phyloP scores from a whole-genome alignment of 2,113 vertebrate genomes.

The Odobenus rosmarus region DNA sequence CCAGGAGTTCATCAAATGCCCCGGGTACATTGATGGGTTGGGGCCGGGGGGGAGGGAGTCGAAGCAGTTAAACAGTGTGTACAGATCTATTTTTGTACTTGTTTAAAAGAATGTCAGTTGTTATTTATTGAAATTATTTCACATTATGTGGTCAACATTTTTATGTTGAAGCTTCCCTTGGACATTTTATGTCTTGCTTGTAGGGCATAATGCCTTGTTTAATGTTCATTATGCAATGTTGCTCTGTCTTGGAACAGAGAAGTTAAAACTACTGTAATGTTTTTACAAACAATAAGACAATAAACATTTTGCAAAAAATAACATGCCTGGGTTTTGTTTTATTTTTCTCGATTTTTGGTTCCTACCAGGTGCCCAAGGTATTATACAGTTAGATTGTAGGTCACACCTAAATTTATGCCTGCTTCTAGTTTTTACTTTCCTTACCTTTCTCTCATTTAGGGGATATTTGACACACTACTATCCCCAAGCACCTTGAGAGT shows the following conservation, averaged over 20 bases:
- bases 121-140: slow-evolving; percentile 67
- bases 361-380: neutral
- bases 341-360: neutral
- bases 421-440: neutral
- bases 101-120: neutral
- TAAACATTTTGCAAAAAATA: slow-evolving; percentile 48
- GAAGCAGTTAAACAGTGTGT: neutral
- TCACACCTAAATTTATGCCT: neutral
- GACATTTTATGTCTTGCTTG: slow-evolving; percentile 73
- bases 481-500: neutral
- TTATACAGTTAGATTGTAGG: neutral
- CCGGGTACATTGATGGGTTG: neutral
- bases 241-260: slow-evolving; percentile 47
- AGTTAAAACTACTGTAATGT: slow-evolving; percentile 4
- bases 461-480: neutral
- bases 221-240: neutral
- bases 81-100: neutral
- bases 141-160: slow-evolving; percentile 43
- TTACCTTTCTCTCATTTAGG: neutral
- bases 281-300: slow-evolving; percentile 46
- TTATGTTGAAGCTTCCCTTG: slow-evolving; percentile 59
- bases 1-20: neutral
- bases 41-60: too few relatives aligned
- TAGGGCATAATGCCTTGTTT: slow-evolving; percentile 73
- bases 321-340: neutral